Conservation (phyloP, 2,888 invertebrate genomes). For the Drosophila anomelani region DNA sequence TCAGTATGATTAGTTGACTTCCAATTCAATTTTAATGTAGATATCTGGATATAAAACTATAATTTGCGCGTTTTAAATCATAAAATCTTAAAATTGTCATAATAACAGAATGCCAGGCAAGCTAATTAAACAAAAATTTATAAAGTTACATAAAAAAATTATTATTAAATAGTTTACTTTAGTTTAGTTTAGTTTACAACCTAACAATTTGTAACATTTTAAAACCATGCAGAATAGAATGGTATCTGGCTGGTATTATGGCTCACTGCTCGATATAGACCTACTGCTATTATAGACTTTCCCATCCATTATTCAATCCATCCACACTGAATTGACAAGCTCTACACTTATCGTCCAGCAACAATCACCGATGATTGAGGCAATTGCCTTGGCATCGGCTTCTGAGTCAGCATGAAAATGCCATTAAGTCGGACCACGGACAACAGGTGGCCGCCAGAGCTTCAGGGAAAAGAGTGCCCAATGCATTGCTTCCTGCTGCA, state of each 20-base stretch:
- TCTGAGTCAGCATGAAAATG: conserved; percentile 30
- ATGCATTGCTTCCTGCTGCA: conserved; percentile 6
- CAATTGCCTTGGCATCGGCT: conserved; percentile 26
- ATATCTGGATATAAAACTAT: too few species aligned
- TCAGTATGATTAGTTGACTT: too few species aligned
- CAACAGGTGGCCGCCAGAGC: conserved; percentile 26
- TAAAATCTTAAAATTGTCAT: too few species aligned
- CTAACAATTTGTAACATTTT: not conserved
- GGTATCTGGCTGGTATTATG: too few species aligned
- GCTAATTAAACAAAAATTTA: not conserved
- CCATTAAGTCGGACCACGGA: conserved; percentile 36
- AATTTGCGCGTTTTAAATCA: too few species aligned
- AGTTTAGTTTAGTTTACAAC: too few species aligned
- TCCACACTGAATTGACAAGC: conserved; percentile 18
- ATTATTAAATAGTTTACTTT: too few species aligned
- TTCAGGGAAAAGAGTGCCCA: not conserved
- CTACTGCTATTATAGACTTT: not conserved
- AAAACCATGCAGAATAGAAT: not conserved
- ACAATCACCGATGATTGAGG: conserved; percentile 36
- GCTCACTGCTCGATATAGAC: not conserved
- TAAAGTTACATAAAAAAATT: not conserved
- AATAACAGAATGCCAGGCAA: not conserved
- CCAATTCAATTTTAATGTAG: too few species aligned
- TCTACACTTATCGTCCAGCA: conserved; percentile 26
- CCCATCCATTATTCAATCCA: conserved; percentile 18